Evolutionary conservation across 2,888 invertebrate genomes (phyloP), one percentile per base, ranked within the genome.

Genomic region (Megaustenia siamemsis): DNA sequence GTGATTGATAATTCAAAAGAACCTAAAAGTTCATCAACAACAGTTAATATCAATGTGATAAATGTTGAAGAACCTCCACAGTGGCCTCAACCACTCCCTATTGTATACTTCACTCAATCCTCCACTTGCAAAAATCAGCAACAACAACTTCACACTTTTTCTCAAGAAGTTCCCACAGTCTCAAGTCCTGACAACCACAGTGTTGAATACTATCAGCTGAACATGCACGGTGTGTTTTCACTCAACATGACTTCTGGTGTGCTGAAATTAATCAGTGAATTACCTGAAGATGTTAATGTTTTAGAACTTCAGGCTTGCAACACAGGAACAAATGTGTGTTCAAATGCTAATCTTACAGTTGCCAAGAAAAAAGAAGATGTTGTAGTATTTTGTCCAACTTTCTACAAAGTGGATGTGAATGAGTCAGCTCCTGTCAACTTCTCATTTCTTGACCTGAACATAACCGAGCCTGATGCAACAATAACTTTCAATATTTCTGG

Each of bases 401-500:
- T 87, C 43, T 43, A 84, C 28, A 71, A n/a, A 1, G n/a, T 56
- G 1, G 32, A 53, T 45, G 80, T 88, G 8, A 85, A 66, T 81
- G 88, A 88, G 94, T 97, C 97, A 92, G 96, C 96, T 40, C 95
- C 95, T 24, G 96, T 96, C 0, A 97, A 97, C 0, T 94, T 96
- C 8, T 96, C 96, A 92, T 93, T 98, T 6, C 95, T 97, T 18
- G 96, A 96, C 79, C 93, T 98, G 3, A 97, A 97, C 91, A 95
- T 97, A 0, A 96, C 96, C 0, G 96, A 96, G 24, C 95, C 95
- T 82, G 89, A 91, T 21, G 87, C 88, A 3, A 88, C 69, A 32
- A 38, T 87, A 18, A 38, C 40, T 4, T 88, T 85, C 43, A 73
- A 53, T 53, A 84, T 87, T 53, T 75, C 49, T n/a, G 24, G n/a